phyloP scores from a whole-genome alignment of 2,888 invertebrate species.

The Smittia sp. region DNA sequence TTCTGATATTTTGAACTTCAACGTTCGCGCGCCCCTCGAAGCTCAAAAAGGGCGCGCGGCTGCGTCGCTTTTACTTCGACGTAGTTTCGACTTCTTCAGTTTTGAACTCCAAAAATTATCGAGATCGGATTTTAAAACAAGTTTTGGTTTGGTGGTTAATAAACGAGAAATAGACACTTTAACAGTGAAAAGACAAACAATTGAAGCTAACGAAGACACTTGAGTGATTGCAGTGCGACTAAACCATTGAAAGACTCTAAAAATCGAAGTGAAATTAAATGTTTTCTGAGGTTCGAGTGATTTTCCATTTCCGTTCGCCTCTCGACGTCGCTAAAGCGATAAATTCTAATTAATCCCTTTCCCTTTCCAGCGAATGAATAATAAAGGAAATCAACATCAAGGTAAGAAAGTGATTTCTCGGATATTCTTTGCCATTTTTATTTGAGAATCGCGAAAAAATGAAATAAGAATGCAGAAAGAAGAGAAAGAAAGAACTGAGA shows the following conservation, averaged over 20 bases:
- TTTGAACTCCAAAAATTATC: too few species aligned
- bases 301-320: neutral
- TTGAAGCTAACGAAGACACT: neutral
- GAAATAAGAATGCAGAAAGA: conserved; percentile 5
- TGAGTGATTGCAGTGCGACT: conserved; percentile 1
- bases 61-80: too few species aligned
- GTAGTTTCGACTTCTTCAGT: too few species aligned
- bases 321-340: neutral
- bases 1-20: too few species aligned
- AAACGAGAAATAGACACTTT: conserved; percentile 20
- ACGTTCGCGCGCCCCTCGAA: too few species aligned
- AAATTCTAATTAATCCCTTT: conserved; percentile 48
- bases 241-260: neutral
- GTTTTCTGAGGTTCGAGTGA: conserved; percentile 38
- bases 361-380: conserved; percentile 75
- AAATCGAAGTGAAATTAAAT: conserved; percentile 25
- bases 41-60: too few species aligned
- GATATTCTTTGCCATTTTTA: conserved; percentile 4
- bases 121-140: too few species aligned
- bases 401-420: conserved; percentile 57
- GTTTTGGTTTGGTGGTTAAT: neutral
- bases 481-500: conserved; percentile 3
- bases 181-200: conserved; percentile 1
- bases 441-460: neutral
- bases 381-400: conserved; percentile 71